Evolutionary conservation across 2,888 invertebrate species (phyloP), one percentile per base, ranked within the genome.

Genomic region (Tenthredo scrophulariae): DNA sequence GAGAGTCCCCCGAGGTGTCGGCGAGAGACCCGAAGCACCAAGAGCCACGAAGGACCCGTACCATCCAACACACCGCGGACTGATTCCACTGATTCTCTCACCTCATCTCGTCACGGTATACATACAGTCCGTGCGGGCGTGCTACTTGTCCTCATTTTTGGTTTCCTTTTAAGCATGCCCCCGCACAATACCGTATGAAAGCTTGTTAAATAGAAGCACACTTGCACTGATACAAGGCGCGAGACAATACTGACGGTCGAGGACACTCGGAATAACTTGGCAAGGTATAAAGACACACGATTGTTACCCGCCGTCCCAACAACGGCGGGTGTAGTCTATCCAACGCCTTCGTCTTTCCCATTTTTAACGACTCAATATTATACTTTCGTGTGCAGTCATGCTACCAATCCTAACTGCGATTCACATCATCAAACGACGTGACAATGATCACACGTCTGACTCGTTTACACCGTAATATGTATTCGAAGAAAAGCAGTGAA

Each of bases 111-210:
- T 74, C 50, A 86, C 84, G 85, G 83, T 86, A 79, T 84, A 83
- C 88, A 87, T 86, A 88, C 88, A 85, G 46, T 80, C 83, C 80
- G 86, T 86, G 86, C 87, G 86, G 84, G 85, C 88, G 85, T 86
- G 88, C 90, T 90, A 92, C 93, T 93, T 93, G 93, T 92, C 91
- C 93, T 88, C 91, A 92, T 93, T 93, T 93, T 93, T 92, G 92
- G 92, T 92, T 93, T 93, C 92, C 92, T 92, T 93, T 93, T 93
- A 93, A 93, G 91, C 91, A 93, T 91, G 91, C 89, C 89, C 89
- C 90, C 90, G 87, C 90, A 91, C 92, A 92, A 92, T 92, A 92
- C 72, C 90, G 90, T 83, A 62, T 89, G 90, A 92, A 93, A 91
- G 93, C 93, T 93, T 93, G 93, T 93, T 93, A 92, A 91, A 89